Conservation (phyloP, 2,797 vertebrate genomes). For the Scomberomorus guttatus region DNA sequence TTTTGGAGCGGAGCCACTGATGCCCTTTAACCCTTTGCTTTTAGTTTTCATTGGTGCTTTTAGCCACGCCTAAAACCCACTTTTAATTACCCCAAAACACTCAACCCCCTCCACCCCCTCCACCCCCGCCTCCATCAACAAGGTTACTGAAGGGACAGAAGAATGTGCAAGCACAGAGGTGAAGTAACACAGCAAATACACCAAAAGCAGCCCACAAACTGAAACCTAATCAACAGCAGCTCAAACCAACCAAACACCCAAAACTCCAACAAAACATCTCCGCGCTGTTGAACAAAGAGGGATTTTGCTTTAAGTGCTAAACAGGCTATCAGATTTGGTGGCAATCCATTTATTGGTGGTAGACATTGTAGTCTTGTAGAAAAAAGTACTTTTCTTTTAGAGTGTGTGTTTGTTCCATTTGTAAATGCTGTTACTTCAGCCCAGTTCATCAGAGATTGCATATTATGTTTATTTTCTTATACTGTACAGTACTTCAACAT, state of each 20-base stretch:
- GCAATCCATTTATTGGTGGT: constrained; percentile 47
- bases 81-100: constrained; percentile 73
- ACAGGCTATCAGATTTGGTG: constrained; percentile 47
- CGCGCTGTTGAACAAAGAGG: constrained; percentile 38
- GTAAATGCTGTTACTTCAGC: constrained; percentile 46
- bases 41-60: constrained; percentile 66
- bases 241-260: constrained; percentile 38
- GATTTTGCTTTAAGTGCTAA: constrained; percentile 51
- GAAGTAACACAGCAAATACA: constrained; percentile 45
- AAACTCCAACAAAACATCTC: constrained; percentile 55
- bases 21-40: constrained; percentile 73
- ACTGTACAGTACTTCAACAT: not conserved
- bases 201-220: constrained; percentile 20
- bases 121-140: constrained; percentile 44
- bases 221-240: constrained; percentile 38
- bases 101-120: too few relatives aligned
- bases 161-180: constrained; percentile 53
- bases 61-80: constrained; percentile 49
- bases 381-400: constrained; percentile 35
- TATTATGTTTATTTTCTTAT: not conserved
- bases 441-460: constrained; percentile 49
- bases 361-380: constrained; percentile 30
- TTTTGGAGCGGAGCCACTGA: constrained; percentile 39
- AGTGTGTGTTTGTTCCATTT: constrained; percentile 49
- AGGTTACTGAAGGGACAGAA: constrained; percentile 52